These are phyloP conservation scores for Tanytarsus gracilentus DNA, from an alignment of 2,888 invertebrate genomes.

Conservation along the genomic window DNA sequence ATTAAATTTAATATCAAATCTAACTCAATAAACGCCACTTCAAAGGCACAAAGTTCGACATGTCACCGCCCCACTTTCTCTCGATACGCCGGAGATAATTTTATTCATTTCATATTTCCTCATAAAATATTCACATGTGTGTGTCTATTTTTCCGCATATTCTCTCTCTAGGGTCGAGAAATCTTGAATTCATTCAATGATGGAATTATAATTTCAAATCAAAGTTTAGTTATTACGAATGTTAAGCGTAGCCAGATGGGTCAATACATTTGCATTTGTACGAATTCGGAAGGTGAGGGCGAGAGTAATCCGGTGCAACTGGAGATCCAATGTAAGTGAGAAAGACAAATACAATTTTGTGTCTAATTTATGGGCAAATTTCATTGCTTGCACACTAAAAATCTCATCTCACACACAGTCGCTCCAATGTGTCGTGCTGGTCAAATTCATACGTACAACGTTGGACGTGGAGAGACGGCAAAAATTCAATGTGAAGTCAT, in stretches of 20 bases:
- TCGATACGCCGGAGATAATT: not conserved
- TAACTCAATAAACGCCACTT: too few species aligned
- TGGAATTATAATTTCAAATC: constrained; percentile 79
- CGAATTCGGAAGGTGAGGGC: constrained; percentile 80
- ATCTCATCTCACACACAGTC: constrained; percentile 44
- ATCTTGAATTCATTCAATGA: constrained; percentile 69
- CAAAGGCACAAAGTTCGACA: too few species aligned
- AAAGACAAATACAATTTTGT: too few species aligned
- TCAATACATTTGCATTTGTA: constrained; percentile 78
- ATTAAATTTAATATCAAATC: too few species aligned
- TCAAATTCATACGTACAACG: constrained; percentile 59
- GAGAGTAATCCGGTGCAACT: constrained; percentile 76
- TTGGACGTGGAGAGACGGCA: constrained; percentile 61
- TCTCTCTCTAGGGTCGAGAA: constrained; percentile 54
- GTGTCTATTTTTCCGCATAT: constrained; percentile 24
- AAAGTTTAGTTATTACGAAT: constrained; percentile 79
- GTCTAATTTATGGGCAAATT: constrained; percentile 31
- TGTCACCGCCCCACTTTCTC: too few species aligned
- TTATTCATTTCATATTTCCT: not conserved
- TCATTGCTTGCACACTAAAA: not conserved
- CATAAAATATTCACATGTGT: not conserved
- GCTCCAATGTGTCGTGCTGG: constrained; percentile 61
- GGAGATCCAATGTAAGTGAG: constrained; percentile 76
- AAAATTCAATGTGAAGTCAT: constrained; percentile 64
- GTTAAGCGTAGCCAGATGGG: constrained; percentile 68